Evolutionary conservation across 1,140 invertebrate species (phyloP), one percentile per base, ranked within the genome.

Genomic region (Heterodera carotae): DNA sequence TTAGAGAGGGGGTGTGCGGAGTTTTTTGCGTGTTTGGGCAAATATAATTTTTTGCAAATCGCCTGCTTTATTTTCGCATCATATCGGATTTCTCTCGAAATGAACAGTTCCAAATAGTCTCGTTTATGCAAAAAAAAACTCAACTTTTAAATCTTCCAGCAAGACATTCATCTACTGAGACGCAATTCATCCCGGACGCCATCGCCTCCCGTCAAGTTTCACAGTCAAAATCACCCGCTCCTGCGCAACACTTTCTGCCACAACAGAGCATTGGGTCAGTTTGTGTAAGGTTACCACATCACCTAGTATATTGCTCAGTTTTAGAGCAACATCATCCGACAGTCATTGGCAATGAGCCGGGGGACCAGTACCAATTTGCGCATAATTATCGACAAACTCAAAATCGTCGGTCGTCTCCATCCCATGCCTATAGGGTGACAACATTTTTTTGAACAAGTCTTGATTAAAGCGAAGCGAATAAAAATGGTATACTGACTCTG

Each of bases 281-380:
- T 27, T 8, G 15, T 72, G 2, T 56, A 12, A n/a, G n/a, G n/a
- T n/a, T n/a, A n/a, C n/a, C n/a, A n/a, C n/a, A n/a, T n/a, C n/a
- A n/a, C n/a, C n/a, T n/a, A n/a, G n/a, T n/a, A n/a, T n/a, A n/a
- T n/a, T n/a, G n/a, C n/a, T n/a, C n/a, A n/a, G n/a, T n/a, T n/a
- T n/a, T n/a, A 27, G 12, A 59, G 15, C 34, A 76, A 64, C 43
- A 79, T 48, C 31, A 43, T 27, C 74, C 77, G 39, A 69, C 76
- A n/a, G 48, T 48, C 43, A 81, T 36, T 62, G 64, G 56, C 36
- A 56, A 69, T 56, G 73, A 56, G 34, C 79, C 72, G 33, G 72
- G 72, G 8, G 72, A 74, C 27, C 72, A 74, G 34, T 74, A 74
- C 64, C 72, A 74, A 33, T 59, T 74, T 31, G 72, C 72, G 27